Evolutionary conservation across 1,140 invertebrate genomes (phyloP).

Genomic region (Lepidurus packardi): DNA sequence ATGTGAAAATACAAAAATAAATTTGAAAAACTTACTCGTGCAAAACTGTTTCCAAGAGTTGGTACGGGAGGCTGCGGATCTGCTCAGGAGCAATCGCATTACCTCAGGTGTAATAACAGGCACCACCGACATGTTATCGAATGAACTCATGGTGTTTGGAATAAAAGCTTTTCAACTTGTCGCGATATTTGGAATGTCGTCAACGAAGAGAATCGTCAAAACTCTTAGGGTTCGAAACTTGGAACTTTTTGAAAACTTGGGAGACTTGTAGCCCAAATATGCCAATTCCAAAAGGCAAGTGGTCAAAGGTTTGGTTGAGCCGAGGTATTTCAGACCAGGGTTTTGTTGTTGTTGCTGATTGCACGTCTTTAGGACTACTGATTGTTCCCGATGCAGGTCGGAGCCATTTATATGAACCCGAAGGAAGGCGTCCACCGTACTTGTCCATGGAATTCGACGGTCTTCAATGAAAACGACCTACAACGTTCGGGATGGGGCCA

Average conservation of each 20-base stretch:
- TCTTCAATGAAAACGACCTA: slow-evolving; percentile 19
- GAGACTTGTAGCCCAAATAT: not conserved
- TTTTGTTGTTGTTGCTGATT: slow-evolving; percentile 8
- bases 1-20: not conserved
- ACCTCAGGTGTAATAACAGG: not conserved
- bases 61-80: not conserved
- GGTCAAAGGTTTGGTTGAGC: not conserved
- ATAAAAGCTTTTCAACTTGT: not conserved
- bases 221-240: too few relatives aligned
- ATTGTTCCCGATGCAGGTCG: slow-evolving; percentile 14
- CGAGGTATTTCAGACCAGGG: not conserved
- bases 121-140: slow-evolving; percentile 1
- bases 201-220: too few relatives aligned
- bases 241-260: not conserved
- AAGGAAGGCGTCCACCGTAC: slow-evolving; percentile 20
- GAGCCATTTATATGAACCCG: slow-evolving; percentile 21
- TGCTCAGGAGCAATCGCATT: not conserved
- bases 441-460: slow-evolving; percentile 21
- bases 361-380: slow-evolving; percentile 12
- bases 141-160: not conserved
- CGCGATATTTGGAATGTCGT: not conserved
- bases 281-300: not conserved
- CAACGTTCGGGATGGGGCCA: slow-evolving; percentile 6
- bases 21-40: not conserved
- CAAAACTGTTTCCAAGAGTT: not conserved